Percentiles rank a stretch among this genome's conserved stretches.
Evolutionary conservation across 2,888 invertebrate species (phyloP).

Genomic region (Drosophila quasianomalipes): DNA sequence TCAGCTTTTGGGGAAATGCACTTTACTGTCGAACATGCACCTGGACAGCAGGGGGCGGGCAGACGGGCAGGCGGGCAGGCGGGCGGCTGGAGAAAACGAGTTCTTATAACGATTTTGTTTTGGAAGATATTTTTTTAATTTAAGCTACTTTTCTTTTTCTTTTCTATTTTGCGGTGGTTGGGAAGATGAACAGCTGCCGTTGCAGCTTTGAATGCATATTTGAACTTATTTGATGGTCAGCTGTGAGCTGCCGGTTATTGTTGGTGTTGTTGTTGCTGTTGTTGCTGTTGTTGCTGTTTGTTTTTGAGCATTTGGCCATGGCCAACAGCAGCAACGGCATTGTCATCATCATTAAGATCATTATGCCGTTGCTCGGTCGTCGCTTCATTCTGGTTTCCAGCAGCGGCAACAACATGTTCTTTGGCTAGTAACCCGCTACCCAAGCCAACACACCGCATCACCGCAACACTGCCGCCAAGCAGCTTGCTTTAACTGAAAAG

Average conservation of each 20-base stretch:
- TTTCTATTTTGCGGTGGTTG: neutral
- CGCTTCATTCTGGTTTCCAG: constrained; percentile 56
- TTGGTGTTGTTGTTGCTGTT: constrained; percentile 16
- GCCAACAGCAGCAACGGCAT: constrained; percentile 27
- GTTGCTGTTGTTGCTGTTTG: constrained; percentile 15
- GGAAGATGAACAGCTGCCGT: constrained; percentile 26
- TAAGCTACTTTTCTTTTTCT: constrained; percentile 62
- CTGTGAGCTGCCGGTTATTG: constrained; percentile 31
- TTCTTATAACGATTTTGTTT: constrained; percentile 35
- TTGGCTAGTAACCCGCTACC: constrained; percentile 49
- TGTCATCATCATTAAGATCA: constrained; percentile 59
- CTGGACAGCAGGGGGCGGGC: constrained; percentile 2
- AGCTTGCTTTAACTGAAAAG: constrained; percentile 41
- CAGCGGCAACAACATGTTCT: constrained; percentile 61
- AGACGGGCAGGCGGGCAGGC: neutral
- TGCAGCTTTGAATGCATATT: constrained; percentile 44
- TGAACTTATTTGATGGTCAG: constrained; percentile 52
- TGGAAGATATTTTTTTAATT: constrained; percentile 53
- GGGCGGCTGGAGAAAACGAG: constrained; percentile 27
- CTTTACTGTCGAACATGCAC: constrained; percentile 39
- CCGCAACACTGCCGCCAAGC: constrained; percentile 1
- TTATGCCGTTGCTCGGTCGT: constrained; percentile 49
- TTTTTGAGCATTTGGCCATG: constrained; percentile 21
- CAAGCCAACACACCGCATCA: constrained; percentile 10
- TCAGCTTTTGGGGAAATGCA: constrained; percentile 54